Conservation (phyloP, 2,888 invertebrate species). For the Amphipyra tragopoginis region DNA sequence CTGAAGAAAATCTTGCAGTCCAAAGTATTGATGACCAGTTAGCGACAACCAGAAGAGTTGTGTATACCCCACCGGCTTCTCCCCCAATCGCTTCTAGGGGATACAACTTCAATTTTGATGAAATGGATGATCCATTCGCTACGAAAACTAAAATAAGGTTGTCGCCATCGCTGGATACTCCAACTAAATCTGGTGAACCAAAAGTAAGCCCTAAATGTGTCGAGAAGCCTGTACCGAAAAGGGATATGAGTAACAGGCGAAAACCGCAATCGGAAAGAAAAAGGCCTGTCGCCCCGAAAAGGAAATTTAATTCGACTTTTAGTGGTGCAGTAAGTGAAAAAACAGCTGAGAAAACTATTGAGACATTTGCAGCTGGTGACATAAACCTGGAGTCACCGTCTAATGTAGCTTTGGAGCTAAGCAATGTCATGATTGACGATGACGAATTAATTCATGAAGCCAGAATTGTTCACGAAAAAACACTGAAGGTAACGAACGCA, state of each 20-base stretch:
- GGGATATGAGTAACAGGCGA: constrained; percentile 65
- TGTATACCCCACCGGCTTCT: constrained; percentile 67
- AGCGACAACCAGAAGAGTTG: constrained; percentile 54
- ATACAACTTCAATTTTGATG: constrained; percentile 83
- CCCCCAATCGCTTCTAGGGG: constrained; percentile 78
- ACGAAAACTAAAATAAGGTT: constrained; percentile 78
- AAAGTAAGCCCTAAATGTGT: constrained; percentile 34
- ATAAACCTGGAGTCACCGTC: constrained; percentile 17
- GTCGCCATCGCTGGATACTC: constrained; percentile 71
- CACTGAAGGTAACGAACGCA: constrained; percentile 24
- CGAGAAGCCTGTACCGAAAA: constrained; percentile 48
- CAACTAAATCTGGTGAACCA: constrained; percentile 41
- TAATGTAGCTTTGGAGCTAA: constrained; percentile 26
- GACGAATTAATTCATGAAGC: constrained; percentile 19
- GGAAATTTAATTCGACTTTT: constrained; percentile 68
- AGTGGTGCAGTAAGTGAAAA: constrained; percentile 31
- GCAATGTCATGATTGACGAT: constrained; percentile 33
- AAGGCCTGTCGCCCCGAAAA: constrained; percentile 61
- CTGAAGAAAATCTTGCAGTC: constrained; percentile 6
- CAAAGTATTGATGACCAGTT: constrained; percentile 51
- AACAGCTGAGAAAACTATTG: constrained; percentile 24
- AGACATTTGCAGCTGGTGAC: constrained; percentile 16
- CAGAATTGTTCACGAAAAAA: constrained; percentile 15
- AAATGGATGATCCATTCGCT: constrained; percentile 81
- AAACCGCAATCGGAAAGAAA: constrained; percentile 72